These are phyloP conservation scores for Ameiurus melas DNA, from an alignment of 2,113 vertebrate genomes.

Conservation along the genomic window DNA sequence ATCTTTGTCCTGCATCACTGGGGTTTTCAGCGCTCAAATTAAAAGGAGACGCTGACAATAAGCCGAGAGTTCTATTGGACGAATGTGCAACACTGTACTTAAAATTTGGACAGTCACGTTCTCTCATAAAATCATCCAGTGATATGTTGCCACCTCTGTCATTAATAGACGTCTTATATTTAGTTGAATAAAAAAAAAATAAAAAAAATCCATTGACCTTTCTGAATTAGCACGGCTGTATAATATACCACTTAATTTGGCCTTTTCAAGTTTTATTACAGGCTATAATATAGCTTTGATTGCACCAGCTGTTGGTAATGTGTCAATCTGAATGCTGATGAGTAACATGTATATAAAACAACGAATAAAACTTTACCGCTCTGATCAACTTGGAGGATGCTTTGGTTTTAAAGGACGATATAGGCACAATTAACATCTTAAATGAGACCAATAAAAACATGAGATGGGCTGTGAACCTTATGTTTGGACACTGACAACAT, in stretches of 20 bases:
- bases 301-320: slow-evolving; percentile 53
- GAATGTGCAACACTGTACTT: not conserved
- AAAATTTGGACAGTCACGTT: not conserved
- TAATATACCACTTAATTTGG: slow-evolving; percentile 60
- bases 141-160: slow-evolving; percentile 31
- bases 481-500: not conserved
- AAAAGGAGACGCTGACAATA: not conserved
- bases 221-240: slow-evolving; percentile 57
- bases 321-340: slow-evolving; percentile 56
- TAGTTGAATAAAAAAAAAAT: slow-evolving; percentile 58
- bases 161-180: slow-evolving; percentile 53
- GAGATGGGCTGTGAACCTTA: not conserved
- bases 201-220: slow-evolving; percentile 58
- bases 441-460: slow-evolving; percentile 34
- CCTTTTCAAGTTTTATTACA: slow-evolving; percentile 57
- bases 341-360: slow-evolving; percentile 44
- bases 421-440: not conserved
- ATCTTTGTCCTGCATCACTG: not conserved
- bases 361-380: slow-evolving; percentile 44
- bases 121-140: slow-evolving; percentile 36
- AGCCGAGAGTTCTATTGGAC: not conserved
- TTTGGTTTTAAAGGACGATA: slow-evolving; percentile 23
- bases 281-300: slow-evolving; percentile 58
- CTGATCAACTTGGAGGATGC: slow-evolving; percentile 28
- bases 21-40: not conserved